These are phyloP conservation scores for Petrolisthes manimaculis DNA, from an alignment of 2,888 invertebrate genomes.

Conservation along the genomic window DNA sequence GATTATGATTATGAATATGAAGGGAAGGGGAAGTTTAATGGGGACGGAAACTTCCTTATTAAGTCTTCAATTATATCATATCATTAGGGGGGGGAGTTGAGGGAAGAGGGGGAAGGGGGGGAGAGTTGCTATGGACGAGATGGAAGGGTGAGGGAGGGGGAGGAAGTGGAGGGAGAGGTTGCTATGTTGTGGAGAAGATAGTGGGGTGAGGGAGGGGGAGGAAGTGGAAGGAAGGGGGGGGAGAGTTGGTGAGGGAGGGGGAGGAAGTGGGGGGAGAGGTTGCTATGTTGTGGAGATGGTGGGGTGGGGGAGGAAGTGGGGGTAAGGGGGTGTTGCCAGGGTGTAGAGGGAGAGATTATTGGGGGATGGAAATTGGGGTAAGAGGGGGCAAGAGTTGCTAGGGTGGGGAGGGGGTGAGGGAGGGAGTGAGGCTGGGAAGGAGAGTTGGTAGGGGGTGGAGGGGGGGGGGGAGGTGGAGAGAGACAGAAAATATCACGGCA, in stretches of 20 bases:
- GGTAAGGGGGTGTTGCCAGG: background rate
- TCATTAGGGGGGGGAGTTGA: background rate
- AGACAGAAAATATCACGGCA: background rate
- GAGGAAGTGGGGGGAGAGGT: background rate
- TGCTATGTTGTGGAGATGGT: background rate
- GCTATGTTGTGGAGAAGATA: background rate
- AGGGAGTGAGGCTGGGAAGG: background rate
- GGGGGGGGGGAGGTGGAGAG: background rate
- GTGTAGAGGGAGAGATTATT: background rate
- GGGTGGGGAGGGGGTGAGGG: too few species aligned
- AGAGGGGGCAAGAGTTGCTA: background rate
- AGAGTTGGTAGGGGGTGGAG: background rate
- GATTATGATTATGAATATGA: background rate
- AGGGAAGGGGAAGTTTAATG: background rate
- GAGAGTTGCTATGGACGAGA: background rate
- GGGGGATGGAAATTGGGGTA: too few species aligned
- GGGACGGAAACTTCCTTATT: too few species aligned
- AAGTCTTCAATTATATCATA: too few species aligned
- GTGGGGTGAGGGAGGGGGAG: background rate
- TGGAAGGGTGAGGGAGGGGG: background rate
- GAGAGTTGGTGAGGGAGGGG: background rate
- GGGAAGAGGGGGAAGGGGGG: background rate
- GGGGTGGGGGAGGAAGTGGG: background rate
- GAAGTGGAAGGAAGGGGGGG: background rate
- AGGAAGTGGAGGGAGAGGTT: background rate